A percentile compares a stretch with the other conserved stretches of the same genome.
Conservation (phyloP, 1,140 invertebrate species). For the Bathynomus jamesi region DNA sequence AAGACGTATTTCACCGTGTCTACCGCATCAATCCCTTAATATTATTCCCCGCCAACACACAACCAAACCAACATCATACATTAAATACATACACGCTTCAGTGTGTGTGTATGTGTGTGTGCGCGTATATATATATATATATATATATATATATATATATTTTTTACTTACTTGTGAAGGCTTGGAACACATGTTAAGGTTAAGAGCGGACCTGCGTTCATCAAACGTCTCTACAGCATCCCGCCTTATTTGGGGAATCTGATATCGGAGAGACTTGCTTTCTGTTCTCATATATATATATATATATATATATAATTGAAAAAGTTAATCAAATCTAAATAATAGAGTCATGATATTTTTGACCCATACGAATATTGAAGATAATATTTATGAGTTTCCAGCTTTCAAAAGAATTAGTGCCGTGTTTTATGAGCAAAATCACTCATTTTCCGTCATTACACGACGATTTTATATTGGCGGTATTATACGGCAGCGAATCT, state of each 20-base stretch:
- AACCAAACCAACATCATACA: neutral
- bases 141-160: conserved; percentile 1
- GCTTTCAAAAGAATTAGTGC: too few relatives aligned
- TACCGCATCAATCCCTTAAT: neutral
- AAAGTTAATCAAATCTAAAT: neutral
- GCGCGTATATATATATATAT: neutral
- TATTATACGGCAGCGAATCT: too few relatives aligned
- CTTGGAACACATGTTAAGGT: too few relatives aligned
- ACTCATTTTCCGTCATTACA: too few relatives aligned
- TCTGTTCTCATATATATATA: conserved; percentile 2
- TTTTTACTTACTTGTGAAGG: neutral
- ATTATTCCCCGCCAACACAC: neutral
- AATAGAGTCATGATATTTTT: neutral
- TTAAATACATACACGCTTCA: neutral
- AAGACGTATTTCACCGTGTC: neutral
- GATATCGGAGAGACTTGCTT: too few relatives aligned
- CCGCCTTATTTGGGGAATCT: too few relatives aligned
- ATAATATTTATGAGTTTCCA: too few relatives aligned
- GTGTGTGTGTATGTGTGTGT: neutral
- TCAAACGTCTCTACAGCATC: too few relatives aligned
- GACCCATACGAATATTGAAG: too few relatives aligned
- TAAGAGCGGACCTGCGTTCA: too few relatives aligned
- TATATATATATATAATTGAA: conserved; percentile 4
- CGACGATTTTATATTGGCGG: too few relatives aligned
- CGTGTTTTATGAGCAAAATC: too few relatives aligned